Percentiles rank a stretch among this genome's conserved stretches.
Evolutionary conservation across 2,888 invertebrate species (phyloP).

Genomic region (Graphium colonna): DNA sequence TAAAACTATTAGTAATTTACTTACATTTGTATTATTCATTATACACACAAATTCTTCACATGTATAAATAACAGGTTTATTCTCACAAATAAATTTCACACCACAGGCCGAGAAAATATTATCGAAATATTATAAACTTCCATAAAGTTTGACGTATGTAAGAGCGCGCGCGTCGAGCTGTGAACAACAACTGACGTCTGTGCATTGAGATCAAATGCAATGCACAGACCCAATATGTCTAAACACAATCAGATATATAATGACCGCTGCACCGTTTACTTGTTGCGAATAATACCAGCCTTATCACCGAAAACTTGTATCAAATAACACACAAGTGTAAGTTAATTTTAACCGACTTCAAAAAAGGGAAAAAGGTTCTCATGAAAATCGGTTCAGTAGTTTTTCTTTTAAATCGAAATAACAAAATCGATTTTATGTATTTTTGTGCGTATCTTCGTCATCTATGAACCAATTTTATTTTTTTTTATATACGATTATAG

Average conservation of each 20-base stretch:
- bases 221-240: slow-evolving; percentile 44
- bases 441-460: too few species aligned
- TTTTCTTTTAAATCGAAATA: too few species aligned
- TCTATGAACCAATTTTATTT: too few species aligned
- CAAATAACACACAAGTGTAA: too few species aligned
- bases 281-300: not conserved
- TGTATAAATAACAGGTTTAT: not conserved
- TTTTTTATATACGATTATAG: too few species aligned
- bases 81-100: not conserved
- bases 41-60: slow-evolving; percentile 1
- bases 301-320: not conserved
- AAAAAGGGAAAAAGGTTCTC: too few species aligned
- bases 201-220: slow-evolving; percentile 50
- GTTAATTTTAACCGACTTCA: too few species aligned
- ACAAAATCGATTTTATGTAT: too few species aligned
- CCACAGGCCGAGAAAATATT: slow-evolving; percentile 1
- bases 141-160: too few species aligned
- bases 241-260: slow-evolving; percentile 36
- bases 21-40: slow-evolving; percentile 6
- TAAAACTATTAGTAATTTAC: slow-evolving; percentile 7
- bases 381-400: too few species aligned
- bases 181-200: slow-evolving; percentile 58
- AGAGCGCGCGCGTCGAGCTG: slow-evolving; percentile 49
- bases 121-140: too few species aligned
- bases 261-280: not conserved